Conservation (phyloP, 1,140 invertebrate species). For the Zaprionus lachaisei region DNA sequence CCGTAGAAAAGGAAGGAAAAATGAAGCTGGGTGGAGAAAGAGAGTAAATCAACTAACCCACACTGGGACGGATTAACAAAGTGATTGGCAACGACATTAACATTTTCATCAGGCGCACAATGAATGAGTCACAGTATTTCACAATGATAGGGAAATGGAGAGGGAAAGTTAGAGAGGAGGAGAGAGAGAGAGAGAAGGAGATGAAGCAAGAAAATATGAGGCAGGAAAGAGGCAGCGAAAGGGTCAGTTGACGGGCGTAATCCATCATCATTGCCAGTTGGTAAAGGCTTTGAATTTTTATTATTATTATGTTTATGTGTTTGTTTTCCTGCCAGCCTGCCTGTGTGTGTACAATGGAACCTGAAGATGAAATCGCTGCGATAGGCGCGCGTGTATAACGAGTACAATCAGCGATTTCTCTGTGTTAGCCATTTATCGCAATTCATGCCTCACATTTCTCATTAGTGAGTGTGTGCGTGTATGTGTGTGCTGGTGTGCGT, state of each 20-base stretch:
- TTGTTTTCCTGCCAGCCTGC: neutral
- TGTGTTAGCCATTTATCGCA: conserved; percentile 70
- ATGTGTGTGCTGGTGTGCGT: neutral
- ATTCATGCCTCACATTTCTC: conserved; percentile 76
- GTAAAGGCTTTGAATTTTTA: conserved; percentile 75
- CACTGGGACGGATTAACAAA: conserved; percentile 69
- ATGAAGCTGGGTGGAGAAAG: no score
- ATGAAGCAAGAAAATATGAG: neutral
- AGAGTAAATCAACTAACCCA: conserved; percentile 67
- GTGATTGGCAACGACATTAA: conserved; percentile 81
- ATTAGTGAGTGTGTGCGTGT: conserved; percentile 49
- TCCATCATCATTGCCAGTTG: conserved; percentile 71
- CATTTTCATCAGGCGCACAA: conserved; percentile 76
- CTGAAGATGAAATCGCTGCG: neutral
- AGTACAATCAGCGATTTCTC: conserved; percentile 59
- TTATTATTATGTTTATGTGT: conserved; percentile 72
- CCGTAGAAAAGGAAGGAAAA: neutral
- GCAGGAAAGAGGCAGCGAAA: neutral
- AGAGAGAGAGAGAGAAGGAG: neutral
- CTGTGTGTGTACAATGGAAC: conserved; percentile 33
- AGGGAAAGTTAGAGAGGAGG: neutral
- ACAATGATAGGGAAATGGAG: neutral
- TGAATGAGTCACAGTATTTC: conserved; percentile 44
- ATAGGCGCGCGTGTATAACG: conserved; percentile 4
- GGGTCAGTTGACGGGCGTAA: conserved; percentile 64